Conservation (phyloP, 2,113 vertebrate species). For the Macquaria ambigua region DNA sequence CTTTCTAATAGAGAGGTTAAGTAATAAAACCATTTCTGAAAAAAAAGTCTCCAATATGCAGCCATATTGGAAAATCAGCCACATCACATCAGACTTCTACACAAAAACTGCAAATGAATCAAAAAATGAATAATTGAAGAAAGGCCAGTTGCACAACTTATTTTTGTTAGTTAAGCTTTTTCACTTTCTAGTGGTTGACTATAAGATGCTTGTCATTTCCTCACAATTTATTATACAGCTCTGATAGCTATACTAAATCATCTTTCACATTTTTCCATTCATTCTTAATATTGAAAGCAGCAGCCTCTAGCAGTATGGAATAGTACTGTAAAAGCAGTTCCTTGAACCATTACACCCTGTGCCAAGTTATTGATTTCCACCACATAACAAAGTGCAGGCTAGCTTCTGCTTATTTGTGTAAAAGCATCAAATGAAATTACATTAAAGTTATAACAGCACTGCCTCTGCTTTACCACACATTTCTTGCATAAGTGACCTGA, state of each 20-base stretch:
- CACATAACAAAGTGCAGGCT: constrained; percentile 51
- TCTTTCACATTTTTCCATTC: constrained; percentile 43
- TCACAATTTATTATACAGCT: not conserved
- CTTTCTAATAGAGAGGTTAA: not conserved
- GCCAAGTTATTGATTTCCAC: constrained; percentile 52
- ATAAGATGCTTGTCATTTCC: constrained; percentile 11
- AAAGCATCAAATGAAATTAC: constrained; percentile 59
- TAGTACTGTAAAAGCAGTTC: constrained; percentile 48
- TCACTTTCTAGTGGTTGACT: not conserved
- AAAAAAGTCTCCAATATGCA: not conserved
- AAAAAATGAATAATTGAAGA: not conserved
- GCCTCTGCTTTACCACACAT: constrained; percentile 37
- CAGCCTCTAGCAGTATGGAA: constrained; percentile 40
- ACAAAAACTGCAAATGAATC: not conserved
- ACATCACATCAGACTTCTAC: not conserved
- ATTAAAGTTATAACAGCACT: constrained; percentile 35
- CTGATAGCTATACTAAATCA: constrained; percentile 23
- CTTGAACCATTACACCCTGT: constrained; percentile 49
- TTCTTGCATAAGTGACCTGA: constrained; percentile 30
- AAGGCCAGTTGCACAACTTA: not conserved
- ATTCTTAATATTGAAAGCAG: constrained; percentile 49
- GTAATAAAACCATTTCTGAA: not conserved
- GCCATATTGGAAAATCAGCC: not conserved
- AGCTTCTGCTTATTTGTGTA: constrained; percentile 45
- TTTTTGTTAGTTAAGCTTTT: constrained; percentile 1